Evolutionary conservation across 1,140 invertebrate species (phyloP), one percentile per base, ranked within the genome.

Genomic region (Charaxes varanes): DNA sequence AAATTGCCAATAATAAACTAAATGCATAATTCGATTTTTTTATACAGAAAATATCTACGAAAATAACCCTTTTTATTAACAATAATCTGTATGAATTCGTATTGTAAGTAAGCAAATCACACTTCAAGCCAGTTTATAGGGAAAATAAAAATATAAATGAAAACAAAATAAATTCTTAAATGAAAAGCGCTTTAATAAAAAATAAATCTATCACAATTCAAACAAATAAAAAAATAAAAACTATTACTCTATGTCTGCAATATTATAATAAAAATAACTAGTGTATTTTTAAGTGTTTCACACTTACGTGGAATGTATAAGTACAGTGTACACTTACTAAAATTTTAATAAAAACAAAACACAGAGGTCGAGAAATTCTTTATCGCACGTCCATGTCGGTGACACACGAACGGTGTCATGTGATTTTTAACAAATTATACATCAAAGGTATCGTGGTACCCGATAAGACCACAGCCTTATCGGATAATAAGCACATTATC

Each of bases 221-320:
- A 37, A 37, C 35, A 37, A n/a, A 22, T 2, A 22, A 7, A 19
- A 21, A 38, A 30, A n/a, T 19, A 14, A 6, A 38, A 21, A 10
- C 31, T 2, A 21, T 15, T 28, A 38, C 12, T 14, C 8, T n/a
- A 36, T n/a, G n/a, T 12, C 22, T 36, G 26, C 0, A 12, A 15
- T 16, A 24, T 15, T 16, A 36, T 4, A 19, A 18, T 24, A 16
- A 32, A 23, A 26, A 21, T 24, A 18, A 7, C 1, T 11, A n/a
- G n/a, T n/a, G n/a, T n/a, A n/a, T n/a, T n/a, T n/a, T n/a, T n/a
- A n/a, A n/a, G n/a, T n/a, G n/a, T 41, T 38, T 21, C 19, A 41
- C 17, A 43, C 41, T 43, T 43, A 43, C 41, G 17, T 36, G 41
- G 41, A 43, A 43, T 35, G 41, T 36, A 27, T 35, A 11, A 6